Conservation (phyloP, 2,888 invertebrate genomes). For the Microctonus hyperodae region DNA sequence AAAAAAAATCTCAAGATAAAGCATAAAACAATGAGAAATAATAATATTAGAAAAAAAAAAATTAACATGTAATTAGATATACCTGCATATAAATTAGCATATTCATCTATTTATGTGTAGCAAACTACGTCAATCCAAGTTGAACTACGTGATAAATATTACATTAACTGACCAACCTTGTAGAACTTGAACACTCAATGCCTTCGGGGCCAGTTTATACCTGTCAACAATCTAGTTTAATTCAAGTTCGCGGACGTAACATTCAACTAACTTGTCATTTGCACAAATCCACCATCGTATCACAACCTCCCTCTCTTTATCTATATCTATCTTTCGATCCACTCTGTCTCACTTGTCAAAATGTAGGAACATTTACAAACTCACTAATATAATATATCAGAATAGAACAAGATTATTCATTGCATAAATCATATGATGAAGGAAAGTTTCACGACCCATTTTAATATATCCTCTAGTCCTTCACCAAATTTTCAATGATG, state of each 20-base stretch:
- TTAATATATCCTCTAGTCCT: background rate
- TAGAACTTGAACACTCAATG: background rate
- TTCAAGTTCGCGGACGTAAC: background rate
- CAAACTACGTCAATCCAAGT: background rate
- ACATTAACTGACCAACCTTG: background rate
- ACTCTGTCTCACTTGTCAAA: too few relatives aligned
- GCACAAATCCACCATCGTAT: background rate
- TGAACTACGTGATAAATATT: background rate
- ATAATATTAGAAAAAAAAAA: background rate
- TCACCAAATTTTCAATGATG: background rate
- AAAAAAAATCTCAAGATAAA: background rate
- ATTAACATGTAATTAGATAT: background rate
- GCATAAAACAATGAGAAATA: background rate
- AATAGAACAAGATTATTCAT: background rate
- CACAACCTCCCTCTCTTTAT: background rate
- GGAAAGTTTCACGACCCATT: background rate
- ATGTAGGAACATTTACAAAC: background rate
- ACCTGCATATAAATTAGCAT: background rate
- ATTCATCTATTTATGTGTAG: background rate
- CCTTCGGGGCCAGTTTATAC: background rate
- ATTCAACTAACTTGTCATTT: background rate
- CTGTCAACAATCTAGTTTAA: background rate
- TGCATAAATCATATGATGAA: background rate
- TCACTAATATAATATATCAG: background rate
- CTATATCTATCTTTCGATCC: background rate